phyloP scores from a whole-genome alignment of 2,888 invertebrate genomes.

The Erebia epiphron region DNA sequence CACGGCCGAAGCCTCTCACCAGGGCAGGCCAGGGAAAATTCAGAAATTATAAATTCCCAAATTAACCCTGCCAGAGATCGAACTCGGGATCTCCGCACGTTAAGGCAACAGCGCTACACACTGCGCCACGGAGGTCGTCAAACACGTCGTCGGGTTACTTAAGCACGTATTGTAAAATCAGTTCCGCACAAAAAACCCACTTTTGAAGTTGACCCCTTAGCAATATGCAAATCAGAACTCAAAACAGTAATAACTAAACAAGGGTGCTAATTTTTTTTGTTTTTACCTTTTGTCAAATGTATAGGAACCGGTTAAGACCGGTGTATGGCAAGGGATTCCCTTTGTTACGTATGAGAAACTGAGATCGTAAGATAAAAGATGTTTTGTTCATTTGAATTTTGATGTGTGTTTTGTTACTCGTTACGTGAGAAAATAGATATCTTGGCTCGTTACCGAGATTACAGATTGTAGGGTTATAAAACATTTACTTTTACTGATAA shows the following conservation, averaged over 20 bases:
- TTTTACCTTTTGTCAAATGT: slow-evolving; percentile 44
- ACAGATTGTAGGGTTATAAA: slow-evolving; percentile 1
- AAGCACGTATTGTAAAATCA: slow-evolving; percentile 8
- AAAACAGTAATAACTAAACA: slow-evolving; percentile 46
- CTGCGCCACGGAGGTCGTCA: no score
- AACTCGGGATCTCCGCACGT: no score
- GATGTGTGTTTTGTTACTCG: slow-evolving; percentile 36
- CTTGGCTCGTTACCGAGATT: slow-evolving; percentile 12
- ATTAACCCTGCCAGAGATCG: no score
- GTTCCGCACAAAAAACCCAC: slow-evolving; percentile 12
- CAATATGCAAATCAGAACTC: slow-evolving; percentile 21
- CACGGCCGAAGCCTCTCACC: no score
- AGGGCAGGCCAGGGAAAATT: no score
- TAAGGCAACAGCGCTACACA: no score
- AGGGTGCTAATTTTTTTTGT: slow-evolving; percentile 58
- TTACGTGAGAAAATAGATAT: slow-evolving; percentile 35
- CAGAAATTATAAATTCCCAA: no score
- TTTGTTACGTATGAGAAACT: slow-evolving; percentile 59
- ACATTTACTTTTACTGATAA: background rate
- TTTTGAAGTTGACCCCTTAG: slow-evolving; percentile 8
- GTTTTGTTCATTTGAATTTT: slow-evolving; percentile 46
- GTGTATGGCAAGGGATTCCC: slow-evolving; percentile 21
- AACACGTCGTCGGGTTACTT: no score
- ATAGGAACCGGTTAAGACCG: slow-evolving; percentile 40
- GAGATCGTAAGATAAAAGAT: slow-evolving; percentile 50